These are phyloP conservation scores for Mnemiopsis leidyi DNA, from an alignment of 37 sponge, comb jelly and placozoan genomes.

Conservation along the genomic window DNA sequence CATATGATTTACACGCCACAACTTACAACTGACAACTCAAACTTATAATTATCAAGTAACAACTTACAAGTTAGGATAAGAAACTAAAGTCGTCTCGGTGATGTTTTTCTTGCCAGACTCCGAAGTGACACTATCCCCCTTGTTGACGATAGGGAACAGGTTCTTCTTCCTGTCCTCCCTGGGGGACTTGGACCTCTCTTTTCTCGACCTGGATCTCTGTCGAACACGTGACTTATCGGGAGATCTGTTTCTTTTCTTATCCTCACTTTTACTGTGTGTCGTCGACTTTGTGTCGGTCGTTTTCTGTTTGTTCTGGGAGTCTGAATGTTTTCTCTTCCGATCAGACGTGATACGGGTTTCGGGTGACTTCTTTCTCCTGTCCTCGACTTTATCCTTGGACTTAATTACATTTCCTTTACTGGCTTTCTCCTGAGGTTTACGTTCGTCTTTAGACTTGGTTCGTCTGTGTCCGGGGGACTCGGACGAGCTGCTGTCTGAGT, in stretches of 20 bases:
- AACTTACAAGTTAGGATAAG: constrained; percentile 42
- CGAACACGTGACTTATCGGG: background rate
- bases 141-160: constrained; percentile 6
- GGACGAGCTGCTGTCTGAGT: background rate
- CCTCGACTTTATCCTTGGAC: background rate
- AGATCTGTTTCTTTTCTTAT: background rate
- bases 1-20: background rate
- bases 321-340: background rate
- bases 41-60: background rate
- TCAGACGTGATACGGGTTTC: background rate
- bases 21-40: background rate
- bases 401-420: background rate
- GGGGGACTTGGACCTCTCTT: background rate
- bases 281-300: background rate
- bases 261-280: background rate
- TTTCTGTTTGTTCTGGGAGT: background rate
- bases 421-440: background rate
- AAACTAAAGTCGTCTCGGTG: background rate
- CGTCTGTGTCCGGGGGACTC: background rate
- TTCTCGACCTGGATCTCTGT: background rate
- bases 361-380: background rate
- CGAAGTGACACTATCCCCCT: background rate
- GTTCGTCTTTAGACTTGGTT: background rate
- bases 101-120: background rate
- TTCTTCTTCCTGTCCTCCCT: background rate